Evolutionary conservation across 2,113 vertebrate genomes (phyloP).

Genomic region (Equus quagga): DNA sequence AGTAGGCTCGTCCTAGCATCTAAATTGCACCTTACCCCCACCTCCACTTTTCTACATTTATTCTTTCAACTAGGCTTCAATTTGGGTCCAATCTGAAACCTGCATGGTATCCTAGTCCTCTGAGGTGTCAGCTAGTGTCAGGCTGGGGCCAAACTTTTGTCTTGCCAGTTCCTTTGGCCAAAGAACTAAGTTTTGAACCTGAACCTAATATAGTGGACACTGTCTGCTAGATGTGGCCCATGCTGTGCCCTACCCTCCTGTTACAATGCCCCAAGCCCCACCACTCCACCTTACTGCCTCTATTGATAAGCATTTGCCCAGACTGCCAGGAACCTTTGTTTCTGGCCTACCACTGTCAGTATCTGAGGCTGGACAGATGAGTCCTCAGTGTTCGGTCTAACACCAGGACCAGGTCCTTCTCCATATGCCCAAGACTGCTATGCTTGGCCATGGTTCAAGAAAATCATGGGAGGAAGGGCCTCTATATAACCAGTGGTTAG

Average conservation of each 20-base stretch:
- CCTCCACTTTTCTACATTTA: background rate
- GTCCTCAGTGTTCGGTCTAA: background rate
- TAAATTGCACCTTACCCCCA: background rate
- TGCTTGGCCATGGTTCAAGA: background rate
- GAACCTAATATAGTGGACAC: background rate
- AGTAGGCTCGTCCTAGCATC: background rate
- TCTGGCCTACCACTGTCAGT: too few relatives aligned
- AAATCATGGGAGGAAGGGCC: background rate
- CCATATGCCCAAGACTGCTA: too few relatives aligned
- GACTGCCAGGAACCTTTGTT: background rate
- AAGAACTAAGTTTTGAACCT: background rate
- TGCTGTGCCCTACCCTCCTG: too few relatives aligned
- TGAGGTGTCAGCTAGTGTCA: background rate
- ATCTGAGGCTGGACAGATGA: background rate
- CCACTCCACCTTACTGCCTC: background rate
- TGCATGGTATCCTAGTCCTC: background rate
- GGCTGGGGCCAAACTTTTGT: background rate
- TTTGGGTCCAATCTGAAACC: background rate
- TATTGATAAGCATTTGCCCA: background rate
- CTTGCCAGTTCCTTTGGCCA: background rate
- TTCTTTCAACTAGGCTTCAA: background rate
- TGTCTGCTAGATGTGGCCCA: background rate
- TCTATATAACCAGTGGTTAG: background rate
- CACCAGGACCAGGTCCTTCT: background rate
- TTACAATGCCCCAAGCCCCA: background rate